phyloP scores from a whole-genome alignment of 1,140 invertebrate genomes.

The Himalopsyche phryganea region DNA sequence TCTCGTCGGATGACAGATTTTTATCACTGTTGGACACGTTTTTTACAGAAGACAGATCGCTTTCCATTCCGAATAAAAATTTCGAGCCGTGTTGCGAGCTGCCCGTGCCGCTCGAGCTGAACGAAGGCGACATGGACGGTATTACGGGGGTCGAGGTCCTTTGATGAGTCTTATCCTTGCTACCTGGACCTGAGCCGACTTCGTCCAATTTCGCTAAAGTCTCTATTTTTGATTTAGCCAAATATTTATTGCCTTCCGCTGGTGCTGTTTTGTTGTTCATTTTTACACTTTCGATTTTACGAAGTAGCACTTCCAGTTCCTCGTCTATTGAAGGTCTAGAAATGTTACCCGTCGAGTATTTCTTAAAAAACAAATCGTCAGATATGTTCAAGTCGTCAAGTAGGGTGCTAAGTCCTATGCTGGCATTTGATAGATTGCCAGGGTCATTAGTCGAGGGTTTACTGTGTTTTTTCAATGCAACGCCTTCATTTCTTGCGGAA shows the following conservation, averaged over 20 bases:
- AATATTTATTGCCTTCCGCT: background rate
- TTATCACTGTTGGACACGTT: constrained; percentile 45
- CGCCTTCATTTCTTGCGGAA: constrained; percentile 42
- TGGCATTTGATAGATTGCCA: constrained; percentile 34
- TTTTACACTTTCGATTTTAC: constrained; percentile 4
- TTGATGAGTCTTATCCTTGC: constrained; percentile 37
- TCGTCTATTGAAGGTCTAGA: constrained; percentile 11
- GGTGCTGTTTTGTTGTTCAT: background rate
- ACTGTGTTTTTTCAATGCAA: too few species aligned
- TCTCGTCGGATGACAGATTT: constrained; percentile 48
- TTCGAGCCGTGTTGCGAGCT: constrained; percentile 42
- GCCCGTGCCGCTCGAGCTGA: constrained; percentile 43
- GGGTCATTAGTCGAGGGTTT: background rate
- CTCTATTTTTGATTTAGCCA: background rate
- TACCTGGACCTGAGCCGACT: constrained; percentile 5
- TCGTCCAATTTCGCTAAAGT: background rate
- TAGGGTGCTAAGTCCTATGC: constrained; percentile 29
- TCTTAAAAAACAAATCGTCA: constrained; percentile 40
- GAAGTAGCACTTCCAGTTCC: constrained; percentile 10
- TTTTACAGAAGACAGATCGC: constrained; percentile 54
- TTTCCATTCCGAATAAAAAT: constrained; percentile 49
- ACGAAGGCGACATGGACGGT: constrained; percentile 46
- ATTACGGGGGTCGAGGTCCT: constrained; percentile 55
- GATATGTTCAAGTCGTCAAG: constrained; percentile 37
- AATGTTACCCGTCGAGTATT: constrained; percentile 8